These are phyloP conservation scores for Calycopis cecrops DNA, from an alignment of 1,140 invertebrate genomes.

Conservation along the genomic window DNA sequence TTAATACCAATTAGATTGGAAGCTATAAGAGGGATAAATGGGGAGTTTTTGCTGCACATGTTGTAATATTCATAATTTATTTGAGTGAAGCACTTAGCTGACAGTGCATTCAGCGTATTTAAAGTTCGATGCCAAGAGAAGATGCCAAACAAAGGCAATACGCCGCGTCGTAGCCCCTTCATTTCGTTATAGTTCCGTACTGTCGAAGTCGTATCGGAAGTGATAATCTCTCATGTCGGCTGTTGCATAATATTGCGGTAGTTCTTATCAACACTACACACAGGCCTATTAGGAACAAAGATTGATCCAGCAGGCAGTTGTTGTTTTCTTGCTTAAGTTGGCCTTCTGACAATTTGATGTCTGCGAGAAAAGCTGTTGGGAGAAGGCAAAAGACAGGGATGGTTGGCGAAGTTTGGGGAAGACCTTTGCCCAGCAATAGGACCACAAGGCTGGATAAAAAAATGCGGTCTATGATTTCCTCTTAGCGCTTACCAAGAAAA, in stretches of 20 bases:
- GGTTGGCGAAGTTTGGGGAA: no score
- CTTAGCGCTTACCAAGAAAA: no score
- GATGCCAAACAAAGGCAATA: slow-evolving; percentile 72
- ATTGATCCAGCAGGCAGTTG: no score
- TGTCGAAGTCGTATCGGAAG: slow-evolving; percentile 53
- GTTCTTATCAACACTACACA: slow-evolving; percentile 1
- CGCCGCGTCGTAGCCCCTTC: slow-evolving; percentile 34
- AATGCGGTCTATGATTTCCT: no score
- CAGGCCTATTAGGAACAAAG: no score
- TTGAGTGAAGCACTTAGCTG: slow-evolving; percentile 55
- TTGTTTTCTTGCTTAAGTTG: no score
- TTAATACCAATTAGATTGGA: slow-evolving; percentile 13
- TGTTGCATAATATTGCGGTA: neutral
- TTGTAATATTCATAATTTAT: slow-evolving; percentile 59
- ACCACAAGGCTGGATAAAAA: no score
- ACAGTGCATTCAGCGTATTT: slow-evolving; percentile 49
- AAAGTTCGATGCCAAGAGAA: slow-evolving; percentile 64
- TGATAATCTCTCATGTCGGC: slow-evolving; percentile 12
- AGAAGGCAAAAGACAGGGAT: no score
- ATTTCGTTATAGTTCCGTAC: slow-evolving; percentile 46
- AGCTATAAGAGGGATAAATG: slow-evolving; percentile 30
- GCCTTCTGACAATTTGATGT: no score
- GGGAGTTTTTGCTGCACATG: slow-evolving; percentile 35
- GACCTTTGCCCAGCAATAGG: no score
- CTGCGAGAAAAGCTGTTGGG: no score